A percentile compares a stretch with the other conserved stretches of the same genome.
Evolutionary conservation across 2,113 vertebrate species (phyloP).

Genomic region (Carlito syrichta): DNA sequence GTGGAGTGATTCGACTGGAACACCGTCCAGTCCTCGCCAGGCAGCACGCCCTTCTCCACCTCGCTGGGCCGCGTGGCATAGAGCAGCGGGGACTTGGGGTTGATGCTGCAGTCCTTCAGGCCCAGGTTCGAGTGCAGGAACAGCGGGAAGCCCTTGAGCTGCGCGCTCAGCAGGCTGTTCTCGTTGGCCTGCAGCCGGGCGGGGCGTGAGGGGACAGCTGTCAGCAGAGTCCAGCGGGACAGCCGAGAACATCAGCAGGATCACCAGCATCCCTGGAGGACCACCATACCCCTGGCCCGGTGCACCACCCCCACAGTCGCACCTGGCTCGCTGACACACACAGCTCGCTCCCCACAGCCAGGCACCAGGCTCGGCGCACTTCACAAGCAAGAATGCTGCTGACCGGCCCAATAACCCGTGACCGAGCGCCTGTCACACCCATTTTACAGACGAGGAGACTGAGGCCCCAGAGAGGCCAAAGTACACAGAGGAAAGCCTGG

Average conservation of each 20-base stretch:
- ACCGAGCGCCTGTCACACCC: neutral
- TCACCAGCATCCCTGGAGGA: rapidly evolving
- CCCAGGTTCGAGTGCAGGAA: conserved; percentile 97
- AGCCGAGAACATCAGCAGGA: neutral
- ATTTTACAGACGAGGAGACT: neutral
- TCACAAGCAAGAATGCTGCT: neutral
- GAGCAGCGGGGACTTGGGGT: conserved; percentile 94
- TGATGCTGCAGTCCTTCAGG: conserved; percentile 96
- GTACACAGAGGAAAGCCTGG: neutral
- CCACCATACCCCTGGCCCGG: neutral
- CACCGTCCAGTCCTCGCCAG: conserved; percentile 97
- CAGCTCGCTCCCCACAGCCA: neutral
- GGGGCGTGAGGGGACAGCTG: neutral
- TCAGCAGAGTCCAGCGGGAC: conserved; percentile 13
- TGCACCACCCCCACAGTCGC: rapidly evolving
- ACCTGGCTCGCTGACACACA: rapidly evolving
- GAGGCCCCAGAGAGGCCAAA: neutral
- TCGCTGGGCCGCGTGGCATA: conserved; percentile 94
- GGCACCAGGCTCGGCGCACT: rapidly evolving
- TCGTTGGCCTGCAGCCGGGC: conserved; percentile 89
- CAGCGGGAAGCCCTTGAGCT: conserved; percentile 98
- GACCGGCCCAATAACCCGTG: neutral
- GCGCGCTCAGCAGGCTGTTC: conserved; percentile 97
- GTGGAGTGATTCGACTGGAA: conserved; percentile 99
- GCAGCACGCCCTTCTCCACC: conserved; percentile 93